Base-by-base conservation (phyloP, 2,888 invertebrate species). In the Cetonia aurata region DNA sequence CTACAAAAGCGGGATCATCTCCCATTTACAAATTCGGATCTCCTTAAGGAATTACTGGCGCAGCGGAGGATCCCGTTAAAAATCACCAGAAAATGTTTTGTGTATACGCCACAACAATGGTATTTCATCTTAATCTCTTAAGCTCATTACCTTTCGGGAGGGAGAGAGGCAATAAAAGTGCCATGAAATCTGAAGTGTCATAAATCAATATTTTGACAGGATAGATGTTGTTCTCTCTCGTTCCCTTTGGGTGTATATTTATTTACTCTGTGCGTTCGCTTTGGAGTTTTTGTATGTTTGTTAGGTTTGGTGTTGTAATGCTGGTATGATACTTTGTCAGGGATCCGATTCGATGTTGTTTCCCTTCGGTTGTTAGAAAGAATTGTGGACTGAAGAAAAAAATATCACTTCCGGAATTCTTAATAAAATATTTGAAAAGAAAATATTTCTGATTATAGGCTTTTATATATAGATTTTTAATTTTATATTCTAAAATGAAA, bases 151-250 rank as follows among this genome's bases (percentile, higher is more conserved):
- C 17, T 50, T 65, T 37, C 17, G 3, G 9, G 17, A 41, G 62
- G 48, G 62, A 37, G 50, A 50, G 25, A 33, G 13, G 50, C 37
- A 37, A 37, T 50, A 62, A 48, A 65, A 65, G 41, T 41, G 62
- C 62, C 62, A 65, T 65, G 62, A 65, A 65, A 65, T 65, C 50
- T 50, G 62, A 65, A 50, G 62, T 46, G 62, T 50, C 37, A 50
- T 65, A 65, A 65, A 65, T 65, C 62, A 65, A 65, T 65, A 65
- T 65, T 65, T 65, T 65, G 62, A 65, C 62, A 65, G 62, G 42
- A 12, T 19, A 19, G 25, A 17, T 10, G 15, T 19, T 37, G 33
- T 33, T 48, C 48, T 48, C 48, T 15, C 13, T 37, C 19, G 57
- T 9, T 37, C 13, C 13, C 17, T 56, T 19, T 41, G 42, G 10